A percentile compares a stretch with the other conserved stretches of the same genome.
Conservation (phyloP, 2,797 vertebrate species). For the Notoglanidium macrostoma region DNA sequence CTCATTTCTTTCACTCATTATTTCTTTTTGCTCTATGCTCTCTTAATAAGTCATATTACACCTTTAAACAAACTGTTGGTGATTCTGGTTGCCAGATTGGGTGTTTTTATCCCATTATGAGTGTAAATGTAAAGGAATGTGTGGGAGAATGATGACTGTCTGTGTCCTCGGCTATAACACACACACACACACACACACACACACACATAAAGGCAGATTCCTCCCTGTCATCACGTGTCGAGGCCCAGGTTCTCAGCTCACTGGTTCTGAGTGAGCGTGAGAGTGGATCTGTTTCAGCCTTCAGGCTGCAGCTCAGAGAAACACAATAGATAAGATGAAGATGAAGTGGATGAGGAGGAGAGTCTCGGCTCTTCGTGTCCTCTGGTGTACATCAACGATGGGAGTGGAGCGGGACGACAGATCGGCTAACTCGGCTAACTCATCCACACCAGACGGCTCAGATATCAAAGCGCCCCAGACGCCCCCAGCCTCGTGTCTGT, state of each 20-base stretch:
- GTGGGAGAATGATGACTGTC: background rate
- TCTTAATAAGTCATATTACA: background rate
- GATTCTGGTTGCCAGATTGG: background rate
- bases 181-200: constrained; percentile 11
- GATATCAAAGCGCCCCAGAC: constrained; percentile 32
- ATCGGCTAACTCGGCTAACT: constrained; percentile 31
- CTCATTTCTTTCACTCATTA: background rate
- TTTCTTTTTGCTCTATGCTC: background rate
- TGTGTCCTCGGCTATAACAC: background rate
- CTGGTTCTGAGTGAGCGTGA: background rate
- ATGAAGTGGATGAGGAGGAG: background rate
- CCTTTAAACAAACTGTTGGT: background rate
- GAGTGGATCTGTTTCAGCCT: constrained; percentile 24
- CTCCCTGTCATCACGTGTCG: background rate
- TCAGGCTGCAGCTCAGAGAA: constrained; percentile 1
- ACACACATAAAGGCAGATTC: constrained; percentile 13
- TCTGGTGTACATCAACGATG: background rate
- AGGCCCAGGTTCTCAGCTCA: background rate
- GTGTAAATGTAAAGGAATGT: constrained; percentile 1
- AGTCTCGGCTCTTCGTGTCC: background rate
- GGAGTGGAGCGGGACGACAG: constrained; percentile 9
- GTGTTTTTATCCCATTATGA: no score
- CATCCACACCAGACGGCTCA: background rate
- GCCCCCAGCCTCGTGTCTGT: constrained; percentile 48
- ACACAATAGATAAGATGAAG: background rate